Base-by-base conservation (phyloP, 1,140 invertebrate species). In the Platyscapa corneri region DNA sequence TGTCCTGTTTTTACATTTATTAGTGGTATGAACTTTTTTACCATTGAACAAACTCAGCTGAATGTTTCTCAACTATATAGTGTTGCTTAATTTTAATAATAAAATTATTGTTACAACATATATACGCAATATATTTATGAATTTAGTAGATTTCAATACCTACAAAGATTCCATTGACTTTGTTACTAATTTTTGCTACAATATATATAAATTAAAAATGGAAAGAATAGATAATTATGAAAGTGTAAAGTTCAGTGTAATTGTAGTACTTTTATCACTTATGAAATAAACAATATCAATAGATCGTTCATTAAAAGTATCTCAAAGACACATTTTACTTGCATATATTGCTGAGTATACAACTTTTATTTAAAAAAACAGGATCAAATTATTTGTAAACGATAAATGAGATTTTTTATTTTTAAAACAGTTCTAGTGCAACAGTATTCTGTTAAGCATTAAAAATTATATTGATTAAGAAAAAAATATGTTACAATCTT, bases 391-490 rank as follows among this genome's bases (percentile, higher is more conserved):
- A 53, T 65, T 30, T 3, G 39, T 64, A 70, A 56, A 49, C 42
- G n/a, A 72, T 42, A 67, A 32, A 39, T 32, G 83, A 85, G 83
- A 85, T 85, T 85, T 80, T 64, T 85, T 85, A 85, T 80, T 72
- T 79, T 74, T 60, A 39, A 80, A 85, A 39, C 39, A 75, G 0
- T 37, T 53, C n/a, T 39, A 83, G 14, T 46, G n/a, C 16, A 64
- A 67, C 60, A 77, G 60, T 77, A 37, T 76, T 84, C 30, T 30
- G 34, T 77, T 60, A 39, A 60, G 23, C 30, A 42, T 53, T 42
- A 27, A 30, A 60, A 64, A 77, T 65, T 72, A 76, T 8, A 39
- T 77, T n/a, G 5, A 30, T 32, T 8, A 20, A 67, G 53, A 32
- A 65, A 76, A 65, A 83, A 49, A 74, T 77, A 77, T 77, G 23